Conservation (phyloP, 1,140 invertebrate genomes). For the Papilio aristodemus region DNA sequence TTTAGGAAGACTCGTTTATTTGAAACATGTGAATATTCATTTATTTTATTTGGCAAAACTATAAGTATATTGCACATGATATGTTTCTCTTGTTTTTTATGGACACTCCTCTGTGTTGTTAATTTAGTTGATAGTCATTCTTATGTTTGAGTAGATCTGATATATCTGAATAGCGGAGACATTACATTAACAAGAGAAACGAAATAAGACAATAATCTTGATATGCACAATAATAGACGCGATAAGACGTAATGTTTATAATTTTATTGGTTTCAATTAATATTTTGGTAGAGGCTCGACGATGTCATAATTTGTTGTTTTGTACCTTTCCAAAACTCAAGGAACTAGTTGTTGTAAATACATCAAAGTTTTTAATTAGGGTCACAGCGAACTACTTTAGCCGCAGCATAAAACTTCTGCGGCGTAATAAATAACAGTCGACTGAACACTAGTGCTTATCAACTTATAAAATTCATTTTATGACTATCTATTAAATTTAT, state of each 20-base stretch:
- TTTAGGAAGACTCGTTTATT: neutral
- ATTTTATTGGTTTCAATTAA: neutral
- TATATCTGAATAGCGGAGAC: no score
- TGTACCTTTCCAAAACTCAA: neutral
- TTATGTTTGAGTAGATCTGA: no score
- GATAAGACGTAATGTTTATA: neutral
- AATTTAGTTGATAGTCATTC: no score
- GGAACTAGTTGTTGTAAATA: constrained; percentile 7
- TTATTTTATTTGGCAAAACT: no score
- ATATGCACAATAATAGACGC: no score
- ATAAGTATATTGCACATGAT: no score
- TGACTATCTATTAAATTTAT: constrained; percentile 6
- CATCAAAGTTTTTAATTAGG: constrained; percentile 24
- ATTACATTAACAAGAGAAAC: no score
- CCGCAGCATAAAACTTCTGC: constrained; percentile 1
- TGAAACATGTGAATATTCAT: neutral
- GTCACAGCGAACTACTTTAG: constrained; percentile 20
- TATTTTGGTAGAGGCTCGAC: neutral
- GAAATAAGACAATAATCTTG: no score
- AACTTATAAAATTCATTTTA: constrained; percentile 23
- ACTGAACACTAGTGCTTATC: constrained; percentile 11
- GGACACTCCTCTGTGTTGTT: no score
- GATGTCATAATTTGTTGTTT: neutral
- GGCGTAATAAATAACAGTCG: constrained; percentile 15
- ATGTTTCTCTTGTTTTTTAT: no score